Evolutionary conservation across 1,140 invertebrate genomes (phyloP).

Genomic region (Papilio glaucus): DNA sequence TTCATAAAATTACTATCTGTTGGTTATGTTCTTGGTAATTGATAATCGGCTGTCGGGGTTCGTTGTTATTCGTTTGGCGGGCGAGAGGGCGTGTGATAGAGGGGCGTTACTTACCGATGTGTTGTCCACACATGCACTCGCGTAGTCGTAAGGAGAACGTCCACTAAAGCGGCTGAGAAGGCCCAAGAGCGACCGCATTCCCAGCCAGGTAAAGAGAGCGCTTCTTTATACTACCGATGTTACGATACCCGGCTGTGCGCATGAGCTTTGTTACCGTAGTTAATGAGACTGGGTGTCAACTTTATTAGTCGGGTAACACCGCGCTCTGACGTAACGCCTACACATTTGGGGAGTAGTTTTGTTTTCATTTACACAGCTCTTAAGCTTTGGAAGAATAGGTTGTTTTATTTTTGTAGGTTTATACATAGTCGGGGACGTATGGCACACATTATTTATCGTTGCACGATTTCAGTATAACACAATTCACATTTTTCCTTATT

Average conservation of each 20-base stretch:
- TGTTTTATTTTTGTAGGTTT: constrained; percentile 55
- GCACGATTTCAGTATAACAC: constrained; percentile 64
- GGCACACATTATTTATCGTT: constrained; percentile 64
- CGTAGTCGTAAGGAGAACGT: constrained; percentile 84
- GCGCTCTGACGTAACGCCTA: constrained; percentile 65
- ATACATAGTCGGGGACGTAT: constrained; percentile 56
- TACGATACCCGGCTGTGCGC: constrained; percentile 65
- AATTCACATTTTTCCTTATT: constrained; percentile 44
- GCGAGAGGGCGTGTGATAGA: constrained; percentile 58
- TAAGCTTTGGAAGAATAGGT: constrained; percentile 54
- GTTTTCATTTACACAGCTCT: constrained; percentile 51
- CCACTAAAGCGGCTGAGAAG: constrained; percentile 84
- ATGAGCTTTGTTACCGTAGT: constrained; percentile 66
- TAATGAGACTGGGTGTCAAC: constrained; percentile 57
- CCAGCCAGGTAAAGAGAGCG: constrained; percentile 83
- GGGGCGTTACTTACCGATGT: constrained; percentile 77
- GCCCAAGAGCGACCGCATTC: constrained; percentile 84
- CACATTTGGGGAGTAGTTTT: constrained; percentile 49
- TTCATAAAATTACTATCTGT: too few relatives aligned
- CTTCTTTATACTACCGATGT: constrained; percentile 69
- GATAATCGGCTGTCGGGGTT: neutral
- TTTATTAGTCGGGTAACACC: constrained; percentile 65
- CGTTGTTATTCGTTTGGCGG: constrained; percentile 55
- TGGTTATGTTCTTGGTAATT: neutral
- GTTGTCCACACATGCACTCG: constrained; percentile 83